Conservation (phyloP, 2,888 invertebrate species). For the Netelia melanura region DNA sequence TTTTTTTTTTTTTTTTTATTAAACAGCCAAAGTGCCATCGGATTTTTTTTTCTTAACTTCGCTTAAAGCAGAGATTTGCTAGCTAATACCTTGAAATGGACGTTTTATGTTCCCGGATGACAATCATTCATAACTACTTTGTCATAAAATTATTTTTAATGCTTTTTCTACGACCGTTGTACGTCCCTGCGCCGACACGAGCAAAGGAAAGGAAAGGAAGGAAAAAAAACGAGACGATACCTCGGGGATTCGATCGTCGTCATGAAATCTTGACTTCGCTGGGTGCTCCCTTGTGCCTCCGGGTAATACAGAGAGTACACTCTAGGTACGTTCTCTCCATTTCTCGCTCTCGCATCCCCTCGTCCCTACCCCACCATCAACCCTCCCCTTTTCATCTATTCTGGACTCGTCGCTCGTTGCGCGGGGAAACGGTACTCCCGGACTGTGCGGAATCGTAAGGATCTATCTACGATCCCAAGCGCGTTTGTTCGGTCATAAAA, state of each 20-base stretch:
- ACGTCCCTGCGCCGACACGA: not conserved
- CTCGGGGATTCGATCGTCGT: constrained; percentile 17
- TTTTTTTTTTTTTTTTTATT: no score
- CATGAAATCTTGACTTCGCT: constrained; percentile 12
- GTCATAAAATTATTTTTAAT: not conserved
- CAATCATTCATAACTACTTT: not conserved
- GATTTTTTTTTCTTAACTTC: no score
- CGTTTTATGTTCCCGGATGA: not conserved
- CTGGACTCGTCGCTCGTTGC: constrained; percentile 7
- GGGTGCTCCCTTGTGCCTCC: not conserved
- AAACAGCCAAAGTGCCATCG: no score
- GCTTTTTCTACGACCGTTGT: not conserved
- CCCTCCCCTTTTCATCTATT: constrained; percentile 21
- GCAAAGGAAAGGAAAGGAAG: not conserved
- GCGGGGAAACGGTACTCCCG: constrained; percentile 48
- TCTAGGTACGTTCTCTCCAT: constrained; percentile 34
- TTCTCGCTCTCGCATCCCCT: constrained; percentile 8
- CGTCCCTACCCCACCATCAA: no score
- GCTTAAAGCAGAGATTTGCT: constrained; percentile 2
- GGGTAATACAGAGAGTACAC: constrained; percentile 23
- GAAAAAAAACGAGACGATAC: not conserved
- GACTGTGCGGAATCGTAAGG: constrained; percentile 68
- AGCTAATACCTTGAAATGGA: constrained; percentile 6
- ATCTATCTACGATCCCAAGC: constrained; percentile 71
- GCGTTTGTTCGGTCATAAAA: constrained; percentile 75